Evolutionary conservation across 1,140 invertebrate species (phyloP), one percentile per base, ranked within the genome.

Genomic region (Drosophila tropicalis): DNA sequence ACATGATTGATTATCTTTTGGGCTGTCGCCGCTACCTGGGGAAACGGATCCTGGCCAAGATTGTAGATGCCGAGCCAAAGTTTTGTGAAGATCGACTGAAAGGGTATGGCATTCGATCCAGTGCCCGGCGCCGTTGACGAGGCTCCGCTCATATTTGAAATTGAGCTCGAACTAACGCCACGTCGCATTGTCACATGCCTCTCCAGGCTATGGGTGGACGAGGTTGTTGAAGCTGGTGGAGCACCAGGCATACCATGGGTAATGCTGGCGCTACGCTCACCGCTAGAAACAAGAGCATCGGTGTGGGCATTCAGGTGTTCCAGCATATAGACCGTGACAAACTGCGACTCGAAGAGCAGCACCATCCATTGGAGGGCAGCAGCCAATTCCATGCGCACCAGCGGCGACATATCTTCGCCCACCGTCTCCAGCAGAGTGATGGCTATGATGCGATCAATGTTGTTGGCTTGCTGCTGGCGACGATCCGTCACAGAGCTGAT

Each of bases 391-490:
- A 96, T 96, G 84, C 98, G 95, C 66, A 99, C 98, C 77, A 99
- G 92, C 71, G 96, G 95, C 90, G 96, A 97, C 93, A 97, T 97
- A 93, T 99, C 98, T 73, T 95, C 93, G 4, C 94, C 94, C 5
- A 96, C 95, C 6, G 94, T 95, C 86, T 95, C 96, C 25, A 97
- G 94, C 58, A 99, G 93, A 36, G 94, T 97, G 93, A 98, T 96
- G 34, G 96, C 97, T 71, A 99, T 96, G 76, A 95, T 95, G 84
- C 98, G 96, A 93, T 99, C 97, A 67, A 99, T 97, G 86, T 96
- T 97, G 89, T 97, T 98, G 10, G 98, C 97, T 93, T 99, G 98
- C 81, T 97, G 97, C 81, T 97, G 97, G 62, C 95, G 97, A 82
- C 98, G 94, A 82, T 97, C 96, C 17, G 94, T 94, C 17, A 95